These are phyloP conservation scores for Dunckerocampus dactyliophorus DNA, from an alignment of 2,113 vertebrate genomes.

Conservation along the genomic window DNA sequence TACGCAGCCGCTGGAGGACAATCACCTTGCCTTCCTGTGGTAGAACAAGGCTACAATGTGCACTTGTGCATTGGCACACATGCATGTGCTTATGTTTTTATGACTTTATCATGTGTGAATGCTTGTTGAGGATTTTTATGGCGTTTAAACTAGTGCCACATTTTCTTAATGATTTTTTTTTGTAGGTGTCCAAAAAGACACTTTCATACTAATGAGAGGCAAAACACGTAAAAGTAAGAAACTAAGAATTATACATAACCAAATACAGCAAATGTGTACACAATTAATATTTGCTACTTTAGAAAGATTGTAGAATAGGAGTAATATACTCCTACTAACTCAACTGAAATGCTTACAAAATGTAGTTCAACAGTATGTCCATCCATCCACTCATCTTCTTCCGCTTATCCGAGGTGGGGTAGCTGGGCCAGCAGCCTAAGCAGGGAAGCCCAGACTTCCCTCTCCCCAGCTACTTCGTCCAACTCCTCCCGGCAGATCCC, in stretches of 20 bases:
- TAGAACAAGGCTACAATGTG: slow-evolving; percentile 46
- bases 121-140: not conserved
- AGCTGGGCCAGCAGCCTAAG: no score
- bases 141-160: not conserved
- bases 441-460: no score
- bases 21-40: slow-evolving; percentile 37
- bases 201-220: not conserved
- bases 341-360: not conserved
- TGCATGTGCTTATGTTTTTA: slow-evolving; percentile 31
- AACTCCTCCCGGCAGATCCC: no score
- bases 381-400: no score
- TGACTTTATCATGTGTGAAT: slow-evolving; percentile 14
- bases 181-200: not conserved
- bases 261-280: no score
- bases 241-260: not conserved
- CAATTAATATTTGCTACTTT: no score
- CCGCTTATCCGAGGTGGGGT: no score
- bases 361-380: no score
- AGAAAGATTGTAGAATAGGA: not conserved
- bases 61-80: slow-evolving; percentile 33
- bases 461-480: no score
- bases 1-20: slow-evolving; percentile 47
- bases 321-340: not conserved
- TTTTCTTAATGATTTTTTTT: not conserved
- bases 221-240: not conserved